Conservation (phyloP, 2,888 invertebrate genomes). For the Deilephila porcellus region DNA sequence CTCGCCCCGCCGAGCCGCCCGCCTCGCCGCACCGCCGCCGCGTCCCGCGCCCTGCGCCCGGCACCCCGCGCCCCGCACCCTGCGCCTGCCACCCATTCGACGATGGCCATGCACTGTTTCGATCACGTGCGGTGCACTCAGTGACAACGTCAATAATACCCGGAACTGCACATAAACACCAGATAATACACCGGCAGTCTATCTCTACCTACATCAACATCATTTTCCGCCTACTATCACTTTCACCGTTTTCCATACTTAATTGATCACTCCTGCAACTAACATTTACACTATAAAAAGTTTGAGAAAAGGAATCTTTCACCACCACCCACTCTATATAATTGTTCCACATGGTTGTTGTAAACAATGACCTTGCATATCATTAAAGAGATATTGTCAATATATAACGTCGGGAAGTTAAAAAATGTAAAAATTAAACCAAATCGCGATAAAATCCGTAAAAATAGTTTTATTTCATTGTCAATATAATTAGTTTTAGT, state of each 20-base stretch:
- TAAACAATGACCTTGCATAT: too few relatives aligned
- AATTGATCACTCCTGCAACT: background rate
- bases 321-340: too few relatives aligned
- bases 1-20: slow-evolving; percentile 48
- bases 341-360: too few relatives aligned
- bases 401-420: too few relatives aligned
- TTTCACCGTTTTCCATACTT: background rate
- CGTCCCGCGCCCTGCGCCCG: slow-evolving; percentile 55
- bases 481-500: too few relatives aligned
- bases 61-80: slow-evolving; percentile 44
- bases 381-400: too few relatives aligned
- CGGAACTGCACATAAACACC: slow-evolving; percentile 14
- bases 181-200: background rate
- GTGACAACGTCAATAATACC: slow-evolving; percentile 20
- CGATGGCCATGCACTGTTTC: slow-evolving; percentile 75
- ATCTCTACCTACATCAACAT: background rate
- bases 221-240: background rate
- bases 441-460: too few relatives aligned
- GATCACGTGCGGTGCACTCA: slow-evolving; percentile 70
- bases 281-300: background rate
- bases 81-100: slow-evolving; percentile 48
- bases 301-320: too few relatives aligned
- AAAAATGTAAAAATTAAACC: too few relatives aligned
- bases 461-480: too few relatives aligned
- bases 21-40: slow-evolving; percentile 70